A percentile compares a stretch with the other conserved stretches of the same genome.
Evolutionary conservation across 2,888 invertebrate genomes (phyloP).

Genomic region (Adela reaumurella): DNA sequence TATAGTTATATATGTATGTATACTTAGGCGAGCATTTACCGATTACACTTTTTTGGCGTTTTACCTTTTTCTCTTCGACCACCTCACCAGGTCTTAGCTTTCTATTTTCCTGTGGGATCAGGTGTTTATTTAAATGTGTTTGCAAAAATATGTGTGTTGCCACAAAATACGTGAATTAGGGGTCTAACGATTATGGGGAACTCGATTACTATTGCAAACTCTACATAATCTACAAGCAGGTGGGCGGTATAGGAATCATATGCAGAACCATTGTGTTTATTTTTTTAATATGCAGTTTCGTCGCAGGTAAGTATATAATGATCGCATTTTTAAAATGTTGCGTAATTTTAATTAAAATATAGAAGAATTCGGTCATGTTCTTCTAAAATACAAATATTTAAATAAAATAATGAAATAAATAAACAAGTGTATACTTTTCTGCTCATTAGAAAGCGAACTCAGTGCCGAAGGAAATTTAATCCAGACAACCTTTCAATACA

Average conservation of each 20-base stretch:
- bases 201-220: background rate
- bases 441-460: no score
- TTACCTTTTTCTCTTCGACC: slow-evolving; percentile 93
- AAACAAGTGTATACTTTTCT: no score
- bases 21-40: slow-evolving; percentile 43
- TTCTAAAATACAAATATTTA: no score
- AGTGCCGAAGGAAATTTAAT: no score
- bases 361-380: no score
- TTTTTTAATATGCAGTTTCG: no score
- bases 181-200: background rate
- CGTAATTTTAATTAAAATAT: no score
- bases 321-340: no score
- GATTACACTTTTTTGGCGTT: slow-evolving; percentile 35
- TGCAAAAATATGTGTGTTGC: background rate
- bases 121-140: slow-evolving; percentile 26
- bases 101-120: slow-evolving; percentile 72
- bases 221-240: slow-evolving; percentile 1
- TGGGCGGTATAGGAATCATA: background rate
- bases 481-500: no score
- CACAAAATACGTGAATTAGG: background rate
- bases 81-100: slow-evolving; percentile 94
- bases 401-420: no score
- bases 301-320: no score
- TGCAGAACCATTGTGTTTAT: background rate
- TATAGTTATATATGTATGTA: slow-evolving; percentile 32